Base-by-base conservation (phyloP, 2,888 invertebrate genomes). In the Osmoderma eremita region DNA sequence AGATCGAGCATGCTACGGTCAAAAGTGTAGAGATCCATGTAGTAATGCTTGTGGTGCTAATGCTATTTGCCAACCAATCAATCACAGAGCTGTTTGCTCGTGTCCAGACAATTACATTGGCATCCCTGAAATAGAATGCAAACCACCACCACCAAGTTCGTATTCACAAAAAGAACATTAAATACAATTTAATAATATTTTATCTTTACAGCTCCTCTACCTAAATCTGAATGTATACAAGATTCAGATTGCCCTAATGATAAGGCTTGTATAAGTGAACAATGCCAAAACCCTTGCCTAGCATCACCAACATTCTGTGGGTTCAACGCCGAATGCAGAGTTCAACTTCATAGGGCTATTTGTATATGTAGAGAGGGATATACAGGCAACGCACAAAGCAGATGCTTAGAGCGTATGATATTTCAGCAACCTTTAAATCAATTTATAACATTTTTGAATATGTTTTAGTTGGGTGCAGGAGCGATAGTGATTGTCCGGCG, bases 11-110 rank as follows among this genome's bases (percentile, higher is more conserved):
- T 95, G 95, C 77, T 90, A 91, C 75, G 88, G 88, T 41, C 93
- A 93, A 72, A 91, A 91, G 78, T 96, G 95, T 77, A 86, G 89
- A 68, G 93, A 95, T 82, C 94, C 95, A 41, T 93, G 94, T 77
- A 85, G 88, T 63, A 91, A 90, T 71, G 90, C 92, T 12, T 95
- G 95, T 75, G 95, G 95, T 53, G 80, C 93, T 8, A 94, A 93
- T 75, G 93, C 95, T 0, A 86, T 94, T 75, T 88, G 95, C 82
- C 87, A 91, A 83, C 86, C 87, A 67, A 84, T 94, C 77, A 90
- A 94, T 83, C 94, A 95, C 79, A 89, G 90, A 70, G 90, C 94
- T 0, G 85, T 93, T 12, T 96, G 96, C 78, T 90, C 90, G 0
- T 96, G 95, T 79, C 93, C 94, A 13, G 78, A 84, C 1, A 91